Evolutionary conservation across 2,113 vertebrate species (phyloP), one percentile per base, ranked within the genome.

Genomic region (Clinocottus analis): DNA sequence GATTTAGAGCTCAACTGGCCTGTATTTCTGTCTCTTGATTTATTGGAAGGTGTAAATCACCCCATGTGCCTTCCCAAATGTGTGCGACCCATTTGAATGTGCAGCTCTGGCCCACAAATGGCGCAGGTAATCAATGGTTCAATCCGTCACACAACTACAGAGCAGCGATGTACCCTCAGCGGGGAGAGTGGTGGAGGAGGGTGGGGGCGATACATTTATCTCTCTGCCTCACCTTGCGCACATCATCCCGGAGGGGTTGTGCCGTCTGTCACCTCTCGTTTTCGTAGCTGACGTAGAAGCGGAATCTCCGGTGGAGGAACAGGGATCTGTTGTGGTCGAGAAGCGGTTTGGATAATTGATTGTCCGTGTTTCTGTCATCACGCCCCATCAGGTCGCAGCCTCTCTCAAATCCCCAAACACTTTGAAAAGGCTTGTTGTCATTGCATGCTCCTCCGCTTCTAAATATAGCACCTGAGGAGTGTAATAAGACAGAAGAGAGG

Each of bases 291-390:
- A 63, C 70, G 67, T 45, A 41, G 14, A 68, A 12, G 66, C 63
- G 55, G 33, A 68, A 75, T 35, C 59, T 43, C 60, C 12, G 67
- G 64, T 76, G 51, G 13, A 72, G 16, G 49, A 61, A 53, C 2
- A 13, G 27, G 37, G 17, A 58, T 78, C 65, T 76, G 47, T 47
- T 79, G 35, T 23, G 13, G 29, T 37, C 16, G 43, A 76, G 51
- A 83, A 81, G 67, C 47, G 63, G 56, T 63, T 76, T 23, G 21
- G 73, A 43, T 81, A 79, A 77, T 60, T 77, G 68, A 82, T 75
- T 75, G 74, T 68, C 53, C 1, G 0, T 80, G 80, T 85, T 87
- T 72, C 23, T 78, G 61, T 82, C 72, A 61, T 47, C 7, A 17
- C 16, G 0, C 58, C 83, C 78, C 60, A 5, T 76, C 27, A 2